Conservation (phyloP, 2,888 invertebrate species). For the Drosophila kanekoi region DNA sequence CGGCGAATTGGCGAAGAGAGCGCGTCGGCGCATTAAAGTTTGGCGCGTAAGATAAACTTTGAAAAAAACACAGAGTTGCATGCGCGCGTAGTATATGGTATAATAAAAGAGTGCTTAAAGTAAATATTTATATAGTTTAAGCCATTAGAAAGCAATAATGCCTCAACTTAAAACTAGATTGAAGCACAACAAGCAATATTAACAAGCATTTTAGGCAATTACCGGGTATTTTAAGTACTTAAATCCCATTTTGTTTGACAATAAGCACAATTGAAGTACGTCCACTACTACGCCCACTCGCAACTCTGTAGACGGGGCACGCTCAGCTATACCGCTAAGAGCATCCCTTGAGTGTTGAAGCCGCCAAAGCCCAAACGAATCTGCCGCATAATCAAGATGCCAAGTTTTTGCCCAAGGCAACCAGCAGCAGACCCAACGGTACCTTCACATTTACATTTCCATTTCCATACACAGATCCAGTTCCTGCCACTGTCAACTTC, state of each 20-base stretch:
- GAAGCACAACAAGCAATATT: background rate
- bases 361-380: constrained; percentile 30
- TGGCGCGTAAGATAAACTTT: constrained; percentile 56
- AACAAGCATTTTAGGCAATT: background rate
- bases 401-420: constrained; percentile 47
- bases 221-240: too few species aligned
- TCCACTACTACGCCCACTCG: constrained; percentile 11
- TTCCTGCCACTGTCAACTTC: constrained; percentile 10
- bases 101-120: background rate
- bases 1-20: constrained; percentile 65
- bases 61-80: constrained; percentile 53
- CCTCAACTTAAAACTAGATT: background rate
- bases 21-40: constrained; percentile 58
- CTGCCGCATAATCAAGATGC: constrained; percentile 54
- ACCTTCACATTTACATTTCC: constrained; percentile 26
- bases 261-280: background rate
- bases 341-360: constrained; percentile 27
- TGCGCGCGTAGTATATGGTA: constrained; percentile 35
- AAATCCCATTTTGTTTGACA: background rate
- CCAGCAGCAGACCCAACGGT: constrained; percentile 3
- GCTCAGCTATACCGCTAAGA: constrained; percentile 15
- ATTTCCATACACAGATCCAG: constrained; percentile 9
- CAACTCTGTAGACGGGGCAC: constrained; percentile 22
- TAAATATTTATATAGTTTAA: background rate
- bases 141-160: background rate